phyloP scores from a whole-genome alignment of 2,797 vertebrate genomes.

The Manis javanica region DNA sequence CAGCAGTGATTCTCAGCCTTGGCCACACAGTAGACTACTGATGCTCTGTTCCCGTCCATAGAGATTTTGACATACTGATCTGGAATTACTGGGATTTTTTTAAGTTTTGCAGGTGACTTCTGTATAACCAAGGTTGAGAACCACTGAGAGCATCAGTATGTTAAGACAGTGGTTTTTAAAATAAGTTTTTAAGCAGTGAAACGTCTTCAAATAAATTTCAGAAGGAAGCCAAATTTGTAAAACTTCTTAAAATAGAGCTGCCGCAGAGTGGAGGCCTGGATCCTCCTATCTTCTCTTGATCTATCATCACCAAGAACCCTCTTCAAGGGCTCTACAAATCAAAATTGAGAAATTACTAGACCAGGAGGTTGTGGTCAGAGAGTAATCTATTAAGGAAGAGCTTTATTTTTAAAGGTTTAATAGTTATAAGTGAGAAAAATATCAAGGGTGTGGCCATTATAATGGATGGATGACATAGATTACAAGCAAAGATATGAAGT shows the following conservation, averaged over 20 bases:
- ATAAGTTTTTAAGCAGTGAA: not conserved
- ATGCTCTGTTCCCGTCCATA: not conserved
- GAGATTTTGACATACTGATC: constrained; percentile 19
- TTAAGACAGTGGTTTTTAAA: not conserved
- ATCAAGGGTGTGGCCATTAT: not conserved
- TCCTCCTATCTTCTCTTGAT: not conserved
- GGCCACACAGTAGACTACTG: not conserved
- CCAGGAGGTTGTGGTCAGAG: not conserved
- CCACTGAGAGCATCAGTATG: not conserved
- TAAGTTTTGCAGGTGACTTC: not conserved
- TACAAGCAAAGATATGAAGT: not conserved
- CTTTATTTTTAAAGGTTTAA: constrained; percentile 55
- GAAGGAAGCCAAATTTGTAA: constrained; percentile 13
- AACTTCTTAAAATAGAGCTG: constrained; percentile 44
- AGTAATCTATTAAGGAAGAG: not conserved
- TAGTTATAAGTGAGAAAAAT: constrained; percentile 36
- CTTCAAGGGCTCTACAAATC: not conserved
- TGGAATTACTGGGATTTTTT: not conserved
- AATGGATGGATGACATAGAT: not conserved
- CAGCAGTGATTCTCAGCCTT: not conserved
- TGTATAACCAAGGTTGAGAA: not conserved
- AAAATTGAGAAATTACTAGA: not conserved
- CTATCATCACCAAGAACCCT: not conserved
- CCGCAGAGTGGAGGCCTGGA: not conserved
- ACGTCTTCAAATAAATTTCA: constrained; percentile 34